Evolutionary conservation across 2,113 vertebrate genomes (phyloP).

Genomic region (Charadrius vociferus): DNA sequence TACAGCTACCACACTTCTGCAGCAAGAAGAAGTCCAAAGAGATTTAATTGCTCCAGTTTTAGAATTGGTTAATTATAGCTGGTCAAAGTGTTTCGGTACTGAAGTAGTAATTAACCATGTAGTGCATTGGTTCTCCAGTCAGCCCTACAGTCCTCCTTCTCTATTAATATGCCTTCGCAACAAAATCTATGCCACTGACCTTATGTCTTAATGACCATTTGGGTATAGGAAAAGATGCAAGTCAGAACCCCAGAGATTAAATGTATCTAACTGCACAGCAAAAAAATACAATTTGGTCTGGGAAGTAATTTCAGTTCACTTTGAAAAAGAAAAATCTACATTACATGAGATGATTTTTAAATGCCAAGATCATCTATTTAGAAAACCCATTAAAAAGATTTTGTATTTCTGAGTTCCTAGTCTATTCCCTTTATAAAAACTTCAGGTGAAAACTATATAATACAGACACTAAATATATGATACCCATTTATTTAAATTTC

Average conservation of each 20-base stretch:
- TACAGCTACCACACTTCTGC: background rate
- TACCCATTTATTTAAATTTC: background rate
- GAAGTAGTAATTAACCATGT: slow-evolving; percentile 20
- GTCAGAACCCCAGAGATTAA: background rate
- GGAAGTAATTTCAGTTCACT: background rate
- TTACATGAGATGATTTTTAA: background rate
- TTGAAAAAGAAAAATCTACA: background rate
- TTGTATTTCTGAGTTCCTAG: background rate
- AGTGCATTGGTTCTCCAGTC: background rate
- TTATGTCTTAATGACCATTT: background rate
- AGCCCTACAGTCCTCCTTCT: background rate
- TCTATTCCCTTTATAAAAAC: background rate
- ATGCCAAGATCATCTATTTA: background rate
- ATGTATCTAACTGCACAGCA: background rate
- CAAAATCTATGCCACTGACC: background rate
- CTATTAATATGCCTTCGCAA: background rate
- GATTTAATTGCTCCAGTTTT: slow-evolving; percentile 11
- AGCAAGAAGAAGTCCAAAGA: background rate
- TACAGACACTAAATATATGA: background rate
- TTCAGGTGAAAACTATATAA: background rate
- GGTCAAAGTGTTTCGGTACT: background rate
- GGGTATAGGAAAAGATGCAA: background rate
- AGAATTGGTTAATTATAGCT: background rate
- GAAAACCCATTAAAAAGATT: background rate
- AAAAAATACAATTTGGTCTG: background rate